A percentile compares a stretch with the other conserved stretches of the same genome.
Evolutionary conservation across 1,140 invertebrate genomes (phyloP).

Genomic region (Amyelois transitella): DNA sequence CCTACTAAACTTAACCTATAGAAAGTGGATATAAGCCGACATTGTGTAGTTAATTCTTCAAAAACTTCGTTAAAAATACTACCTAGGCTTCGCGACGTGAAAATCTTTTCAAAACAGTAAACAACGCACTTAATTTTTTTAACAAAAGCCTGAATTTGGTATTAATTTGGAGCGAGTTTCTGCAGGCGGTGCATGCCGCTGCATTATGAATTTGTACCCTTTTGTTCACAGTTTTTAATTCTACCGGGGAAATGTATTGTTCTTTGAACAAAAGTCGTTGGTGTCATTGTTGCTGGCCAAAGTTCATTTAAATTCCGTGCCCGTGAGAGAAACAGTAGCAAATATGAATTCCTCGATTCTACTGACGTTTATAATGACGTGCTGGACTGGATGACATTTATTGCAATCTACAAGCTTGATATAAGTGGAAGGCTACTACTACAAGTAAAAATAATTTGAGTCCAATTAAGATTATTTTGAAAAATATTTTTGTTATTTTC

Average conservation of each 20-base stretch:
- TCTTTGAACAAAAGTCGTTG: constrained; percentile 62
- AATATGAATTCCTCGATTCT: constrained; percentile 62
- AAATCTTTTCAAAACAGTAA: neutral
- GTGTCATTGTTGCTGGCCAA: constrained; percentile 69
- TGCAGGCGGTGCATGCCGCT: constrained; percentile 26
- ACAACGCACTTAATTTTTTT: neutral
- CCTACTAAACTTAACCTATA: too few relatives aligned
- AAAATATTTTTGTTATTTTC: too few relatives aligned
- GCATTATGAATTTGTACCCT: constrained; percentile 70
- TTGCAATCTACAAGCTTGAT: neutral
- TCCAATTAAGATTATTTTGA: too few relatives aligned
- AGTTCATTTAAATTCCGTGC: constrained; percentile 70
- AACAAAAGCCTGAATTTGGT: neutral
- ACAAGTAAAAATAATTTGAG: too few relatives aligned
- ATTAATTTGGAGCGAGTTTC: neutral
- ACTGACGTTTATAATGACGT: neutral
- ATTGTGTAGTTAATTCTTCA: too few relatives aligned
- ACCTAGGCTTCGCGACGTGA: too few relatives aligned
- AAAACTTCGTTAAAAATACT: too few relatives aligned
- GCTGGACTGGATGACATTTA: neutral
- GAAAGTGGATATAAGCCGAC: too few relatives aligned
- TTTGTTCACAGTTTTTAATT: constrained; percentile 68
- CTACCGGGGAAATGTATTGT: constrained; percentile 68
- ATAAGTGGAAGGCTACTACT: too few relatives aligned
- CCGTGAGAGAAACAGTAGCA: constrained; percentile 66